Evolutionary conservation across 2,113 vertebrate genomes (phyloP).

Genomic region (Saccopteryx bilineata): DNA sequence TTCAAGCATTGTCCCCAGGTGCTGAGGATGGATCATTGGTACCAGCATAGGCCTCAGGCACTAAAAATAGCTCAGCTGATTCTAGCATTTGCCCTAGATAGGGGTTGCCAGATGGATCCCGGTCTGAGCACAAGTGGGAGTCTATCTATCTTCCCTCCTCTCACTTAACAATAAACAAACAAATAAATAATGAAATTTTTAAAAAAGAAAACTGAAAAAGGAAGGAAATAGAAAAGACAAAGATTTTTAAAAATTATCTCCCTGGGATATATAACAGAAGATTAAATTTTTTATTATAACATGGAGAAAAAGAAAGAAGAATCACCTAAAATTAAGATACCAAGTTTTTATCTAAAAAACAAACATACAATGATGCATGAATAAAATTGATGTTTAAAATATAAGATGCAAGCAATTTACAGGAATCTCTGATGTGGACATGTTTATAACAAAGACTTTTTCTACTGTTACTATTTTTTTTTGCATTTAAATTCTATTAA

Average conservation of each 20-base stretch:
- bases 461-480: too few relatives aligned
- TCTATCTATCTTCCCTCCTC: too few relatives aligned
- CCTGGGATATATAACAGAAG: slow-evolving; percentile 58
- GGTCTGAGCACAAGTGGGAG: too few relatives aligned
- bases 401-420: slow-evolving; percentile 77
- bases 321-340: slow-evolving; percentile 54
- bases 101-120: too few relatives aligned
- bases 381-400: slow-evolving; percentile 76
- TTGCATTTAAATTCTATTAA: too few relatives aligned
- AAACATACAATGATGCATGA: slow-evolving; percentile 22
- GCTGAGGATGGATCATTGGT: too few relatives aligned
- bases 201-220: slow-evolving; percentile 40
- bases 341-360: slow-evolving; percentile 21
- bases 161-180: too few relatives aligned
- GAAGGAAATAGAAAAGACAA: neutral
- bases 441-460: slow-evolving; percentile 66
- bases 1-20: too few relatives aligned
- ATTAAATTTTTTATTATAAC: slow-evolving; percentile 69
- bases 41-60: too few relatives aligned
- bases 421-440: slow-evolving; percentile 66
- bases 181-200: too few relatives aligned
- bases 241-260: slow-evolving; percentile 13
- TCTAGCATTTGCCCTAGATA: too few relatives aligned
- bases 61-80: too few relatives aligned
- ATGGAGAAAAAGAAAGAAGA: slow-evolving; percentile 47